Evolutionary conservation across 2,113 vertebrate genomes (phyloP).

Genomic region (Chrysemys picta): DNA sequence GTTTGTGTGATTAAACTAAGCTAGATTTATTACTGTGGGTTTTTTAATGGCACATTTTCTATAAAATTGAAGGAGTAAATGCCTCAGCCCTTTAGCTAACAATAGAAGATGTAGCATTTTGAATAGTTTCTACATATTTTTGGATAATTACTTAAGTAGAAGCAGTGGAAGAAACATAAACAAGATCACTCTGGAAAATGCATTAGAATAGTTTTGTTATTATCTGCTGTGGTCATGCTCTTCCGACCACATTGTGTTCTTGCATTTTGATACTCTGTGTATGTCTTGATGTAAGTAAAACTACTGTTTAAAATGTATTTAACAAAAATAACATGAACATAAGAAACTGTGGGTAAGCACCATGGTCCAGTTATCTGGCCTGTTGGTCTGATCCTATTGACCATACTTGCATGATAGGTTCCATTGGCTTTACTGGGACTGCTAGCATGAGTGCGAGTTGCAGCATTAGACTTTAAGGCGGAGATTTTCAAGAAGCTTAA

Average conservation of each 20-base stretch:
- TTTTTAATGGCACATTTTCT: neutral
- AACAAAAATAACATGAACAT: neutral
- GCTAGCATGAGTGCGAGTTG: neutral
- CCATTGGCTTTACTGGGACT: neutral
- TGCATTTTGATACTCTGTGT: neutral
- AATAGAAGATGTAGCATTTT: neutral
- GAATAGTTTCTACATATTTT: constrained; percentile 23
- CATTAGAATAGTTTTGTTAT: constrained; percentile 19
- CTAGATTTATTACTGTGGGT: constrained; percentile 11
- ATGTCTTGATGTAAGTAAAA: constrained; percentile 17
- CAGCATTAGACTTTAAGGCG: neutral
- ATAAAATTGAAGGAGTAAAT: neutral
- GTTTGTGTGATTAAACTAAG: neutral
- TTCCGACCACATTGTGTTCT: constrained; percentile 16
- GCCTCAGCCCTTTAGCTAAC: constrained; percentile 1
- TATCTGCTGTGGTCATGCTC: neutral
- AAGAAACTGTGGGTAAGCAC: neutral
- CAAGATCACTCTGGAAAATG: neutral
- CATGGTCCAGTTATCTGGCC: neutral
- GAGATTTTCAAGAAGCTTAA: neutral
- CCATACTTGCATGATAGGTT: neutral
- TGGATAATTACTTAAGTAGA: constrained; percentile 9
- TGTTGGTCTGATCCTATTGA: neutral
- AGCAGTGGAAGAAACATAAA: neutral
- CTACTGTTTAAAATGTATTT: neutral